Evolutionary conservation across 2,888 invertebrate genomes (phyloP), one percentile per base, ranked within the genome.

Genomic region (Phalera bucephala): DNA sequence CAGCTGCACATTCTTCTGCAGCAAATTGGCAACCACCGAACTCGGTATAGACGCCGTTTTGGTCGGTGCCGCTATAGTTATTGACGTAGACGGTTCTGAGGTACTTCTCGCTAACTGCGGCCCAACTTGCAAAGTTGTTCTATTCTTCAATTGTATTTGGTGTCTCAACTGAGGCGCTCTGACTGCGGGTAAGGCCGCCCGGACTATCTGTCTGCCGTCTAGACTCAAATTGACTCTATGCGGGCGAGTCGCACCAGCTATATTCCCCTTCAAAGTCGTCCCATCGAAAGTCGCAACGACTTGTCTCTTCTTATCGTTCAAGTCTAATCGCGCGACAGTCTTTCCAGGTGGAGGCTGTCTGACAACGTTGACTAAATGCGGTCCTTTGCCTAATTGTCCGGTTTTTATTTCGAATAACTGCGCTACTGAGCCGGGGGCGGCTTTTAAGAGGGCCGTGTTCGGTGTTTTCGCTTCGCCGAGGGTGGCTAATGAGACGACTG

Each of bases 321-420:
- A 45, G 10, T 79, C 79, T 1, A 77, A 40, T 2, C 79, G 35
- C 5, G 78, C 69, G 14, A 64, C 74, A 9, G 68, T 57, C 50
- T 75, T 78, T 8, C 72, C 79, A 2, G 82, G 80, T 33, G 61
- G 69, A 12, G 82, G 82, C n/a, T 72, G 81, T 0, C 86, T 56
- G 2, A 88, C 69, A 1, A 88, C 88, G 61, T 88, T 89, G 5
- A 89, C 84, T 2, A 88, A 45, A 29, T 88, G 88, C 11, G 86
- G 77, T 0, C 83, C 85, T 39, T 81, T 82, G 33, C 76, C 81
- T 1, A 87, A 58, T 45, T 80, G 82, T 0, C 80, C 81, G 44
- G 78, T 65, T 46, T 86, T 86, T 50, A 88, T 80, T 50, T 88
- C 88, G 59, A 85, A 83, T 50, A 82, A 72, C 46, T 87, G 88